phyloP scores from a whole-genome alignment of 2,797 vertebrate species.

The Cyclura pinguis region DNA sequence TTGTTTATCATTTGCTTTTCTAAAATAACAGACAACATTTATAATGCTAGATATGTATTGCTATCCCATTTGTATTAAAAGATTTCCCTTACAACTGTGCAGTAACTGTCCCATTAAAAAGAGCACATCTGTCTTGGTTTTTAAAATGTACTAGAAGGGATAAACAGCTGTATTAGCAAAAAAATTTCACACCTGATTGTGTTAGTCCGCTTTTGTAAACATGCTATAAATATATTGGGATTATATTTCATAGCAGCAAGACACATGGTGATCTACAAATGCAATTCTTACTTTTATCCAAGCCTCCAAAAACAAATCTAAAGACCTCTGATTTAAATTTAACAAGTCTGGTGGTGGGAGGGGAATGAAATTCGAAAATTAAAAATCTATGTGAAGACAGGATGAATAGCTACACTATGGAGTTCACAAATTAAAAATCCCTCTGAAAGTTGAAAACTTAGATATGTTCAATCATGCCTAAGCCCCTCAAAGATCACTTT shows the following conservation, averaged over 20 bases:
- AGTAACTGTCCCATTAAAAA: not conserved
- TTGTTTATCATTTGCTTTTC: not conserved
- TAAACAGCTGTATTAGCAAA: conserved; percentile 15
- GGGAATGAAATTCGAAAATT: not conserved
- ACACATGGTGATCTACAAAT: conserved; percentile 11
- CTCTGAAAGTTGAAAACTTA: not conserved
- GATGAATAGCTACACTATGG: not conserved
- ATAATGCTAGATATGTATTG: not conserved
- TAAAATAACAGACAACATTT: not conserved
- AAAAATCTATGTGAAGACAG: too few species aligned
- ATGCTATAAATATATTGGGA: conserved; percentile 59
- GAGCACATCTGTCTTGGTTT: not conserved
- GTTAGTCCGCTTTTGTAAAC: conserved; percentile 44
- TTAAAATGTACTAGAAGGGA: not conserved
- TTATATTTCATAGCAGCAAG: conserved; percentile 44
- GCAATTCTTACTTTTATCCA: conserved; percentile 8
- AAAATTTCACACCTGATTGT: conserved; percentile 33
- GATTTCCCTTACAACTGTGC: not conserved
- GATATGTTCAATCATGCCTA: not conserved
- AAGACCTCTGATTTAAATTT: conserved; percentile 6
- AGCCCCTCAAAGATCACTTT: not conserved
- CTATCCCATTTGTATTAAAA: not conserved
- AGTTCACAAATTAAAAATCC: not conserved
- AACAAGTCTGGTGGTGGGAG: fast-evolving
- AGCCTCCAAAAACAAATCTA: not conserved